phyloP scores from a whole-genome alignment of 2,113 vertebrate genomes.

The Engraulis encrasicolus region DNA sequence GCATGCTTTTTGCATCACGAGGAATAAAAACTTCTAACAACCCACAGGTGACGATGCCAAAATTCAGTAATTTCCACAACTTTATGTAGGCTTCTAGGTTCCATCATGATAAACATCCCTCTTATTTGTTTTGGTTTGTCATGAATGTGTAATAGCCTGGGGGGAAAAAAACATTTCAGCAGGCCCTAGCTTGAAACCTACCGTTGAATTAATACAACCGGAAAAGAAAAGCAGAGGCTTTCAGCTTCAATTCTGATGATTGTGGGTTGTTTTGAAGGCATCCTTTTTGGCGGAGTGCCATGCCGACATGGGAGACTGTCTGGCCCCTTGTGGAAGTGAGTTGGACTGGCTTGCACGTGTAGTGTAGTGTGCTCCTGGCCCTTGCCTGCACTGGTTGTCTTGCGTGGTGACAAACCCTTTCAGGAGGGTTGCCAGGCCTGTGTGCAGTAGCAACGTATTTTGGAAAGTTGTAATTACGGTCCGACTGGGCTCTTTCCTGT shows the following conservation, averaged over 20 bases:
- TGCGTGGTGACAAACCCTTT: not conserved
- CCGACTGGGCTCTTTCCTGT: constrained; percentile 30
- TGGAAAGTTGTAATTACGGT: constrained; percentile 37
- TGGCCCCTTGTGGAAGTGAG: not conserved
- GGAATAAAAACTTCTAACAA: too few species aligned
- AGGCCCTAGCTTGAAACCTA: not conserved
- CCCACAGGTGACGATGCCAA: too few species aligned
- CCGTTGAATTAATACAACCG: not conserved
- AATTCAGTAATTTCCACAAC: too few species aligned
- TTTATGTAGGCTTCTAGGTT: too few species aligned
- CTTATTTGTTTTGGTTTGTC: too few species aligned
- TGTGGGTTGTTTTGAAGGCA: not conserved
- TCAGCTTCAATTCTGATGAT: not conserved
- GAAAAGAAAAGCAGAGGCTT: not conserved
- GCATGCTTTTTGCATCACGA: too few species aligned
- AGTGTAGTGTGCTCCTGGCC: not conserved
- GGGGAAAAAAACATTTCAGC: not conserved
- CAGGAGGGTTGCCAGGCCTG: not conserved
- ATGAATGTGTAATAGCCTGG: not conserved
- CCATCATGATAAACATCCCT: too few species aligned
- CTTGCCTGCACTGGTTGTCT: not conserved
- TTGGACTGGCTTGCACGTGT: not conserved
- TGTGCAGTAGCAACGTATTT: constrained; percentile 21
- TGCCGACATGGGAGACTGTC: not conserved
- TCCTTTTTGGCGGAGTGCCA: not conserved